These are phyloP conservation scores for Hemibagrus wyckioides DNA, from an alignment of 2,113 vertebrate species.

Conservation along the genomic window DNA sequence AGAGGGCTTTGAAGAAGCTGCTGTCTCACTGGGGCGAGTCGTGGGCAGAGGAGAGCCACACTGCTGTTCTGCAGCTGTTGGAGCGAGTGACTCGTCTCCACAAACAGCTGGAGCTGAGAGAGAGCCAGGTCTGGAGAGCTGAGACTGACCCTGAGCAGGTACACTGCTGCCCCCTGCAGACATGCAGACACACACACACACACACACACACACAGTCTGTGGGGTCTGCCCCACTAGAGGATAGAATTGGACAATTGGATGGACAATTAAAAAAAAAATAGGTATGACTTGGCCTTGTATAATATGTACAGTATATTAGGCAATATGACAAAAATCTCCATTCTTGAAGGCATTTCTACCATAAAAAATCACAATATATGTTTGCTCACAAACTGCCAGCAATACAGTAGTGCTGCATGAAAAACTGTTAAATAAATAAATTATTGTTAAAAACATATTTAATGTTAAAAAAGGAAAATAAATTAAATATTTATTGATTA, in stretches of 20 bases:
- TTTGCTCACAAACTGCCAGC: too few relatives aligned
- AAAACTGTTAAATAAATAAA: too few relatives aligned
- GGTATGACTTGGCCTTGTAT: too few relatives aligned
- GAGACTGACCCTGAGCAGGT: slow-evolving; percentile 80
- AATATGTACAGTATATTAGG: not conserved
- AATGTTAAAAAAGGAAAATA: too few relatives aligned
- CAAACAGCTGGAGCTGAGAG: slow-evolving; percentile 77
- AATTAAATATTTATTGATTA: too few relatives aligned
- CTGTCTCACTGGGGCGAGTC: slow-evolving; percentile 66
- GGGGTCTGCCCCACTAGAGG: not conserved
- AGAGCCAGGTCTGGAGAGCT: slow-evolving; percentile 60
- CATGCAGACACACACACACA: slow-evolving; percentile 16
- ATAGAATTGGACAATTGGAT: not conserved
- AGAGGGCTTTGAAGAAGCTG: slow-evolving; percentile 73
- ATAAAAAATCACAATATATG: too few relatives aligned
- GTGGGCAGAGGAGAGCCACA: slow-evolving; percentile 61
- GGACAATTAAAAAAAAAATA: not conserved
- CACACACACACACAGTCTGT: not conserved
- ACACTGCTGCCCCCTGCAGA: slow-evolving; percentile 53
- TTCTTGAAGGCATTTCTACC: too few relatives aligned
- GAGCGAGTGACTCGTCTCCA: slow-evolving; percentile 70
- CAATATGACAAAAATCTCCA: too few relatives aligned
- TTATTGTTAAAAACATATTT: too few relatives aligned
- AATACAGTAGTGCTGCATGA: too few relatives aligned
- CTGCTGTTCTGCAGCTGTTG: slow-evolving; percentile 67